Evolutionary conservation across 2,797 vertebrate species (phyloP).

Genomic region (Amphiprion clarkii): DNA sequence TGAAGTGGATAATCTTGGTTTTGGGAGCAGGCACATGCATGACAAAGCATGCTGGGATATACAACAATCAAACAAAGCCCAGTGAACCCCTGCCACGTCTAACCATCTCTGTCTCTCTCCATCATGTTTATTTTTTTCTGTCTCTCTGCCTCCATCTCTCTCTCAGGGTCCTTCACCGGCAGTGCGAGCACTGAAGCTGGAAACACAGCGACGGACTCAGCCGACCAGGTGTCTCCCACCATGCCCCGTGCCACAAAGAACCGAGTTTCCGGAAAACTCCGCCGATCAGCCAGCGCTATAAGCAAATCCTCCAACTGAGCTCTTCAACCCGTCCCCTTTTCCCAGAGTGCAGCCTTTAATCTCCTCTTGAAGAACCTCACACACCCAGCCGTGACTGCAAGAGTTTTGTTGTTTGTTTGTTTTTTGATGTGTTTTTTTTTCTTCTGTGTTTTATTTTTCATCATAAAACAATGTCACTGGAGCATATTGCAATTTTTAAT

Average conservation of each 20-base stretch:
- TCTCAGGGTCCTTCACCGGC: constrained; percentile 87
- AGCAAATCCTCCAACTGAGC: constrained; percentile 88
- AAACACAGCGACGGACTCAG: constrained; percentile 51
- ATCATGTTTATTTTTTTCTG: background rate
- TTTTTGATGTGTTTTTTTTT: constrained; percentile 27
- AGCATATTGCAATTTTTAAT: constrained; percentile 73
- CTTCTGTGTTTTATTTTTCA: constrained; percentile 46
- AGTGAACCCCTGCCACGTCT: constrained; percentile 18
- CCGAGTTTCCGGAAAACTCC: constrained; percentile 85
- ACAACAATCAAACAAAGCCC: constrained; percentile 14
- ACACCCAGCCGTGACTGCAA: constrained; percentile 76
- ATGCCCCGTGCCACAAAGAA: constrained; percentile 83
- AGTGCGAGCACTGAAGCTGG: constrained; percentile 83
- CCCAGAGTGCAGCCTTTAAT: constrained; percentile 60
- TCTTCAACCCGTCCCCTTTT: constrained; percentile 13
- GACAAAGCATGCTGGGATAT: constrained; percentile 71
- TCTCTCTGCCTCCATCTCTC: constrained; percentile 41
- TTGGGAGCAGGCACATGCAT: constrained; percentile 68
- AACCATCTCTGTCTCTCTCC: constrained; percentile 10
- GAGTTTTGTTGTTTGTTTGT: constrained; percentile 26
- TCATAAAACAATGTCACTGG: constrained; percentile 69
- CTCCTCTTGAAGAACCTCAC: constrained; percentile 62
- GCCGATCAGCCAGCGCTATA: constrained; percentile 85
- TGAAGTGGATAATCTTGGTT: constrained; percentile 54
- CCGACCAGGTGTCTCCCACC: constrained; percentile 82